phyloP scores from a whole-genome alignment of 2,113 vertebrate species.

The zebrafish (Danio rerio) region DNA sequence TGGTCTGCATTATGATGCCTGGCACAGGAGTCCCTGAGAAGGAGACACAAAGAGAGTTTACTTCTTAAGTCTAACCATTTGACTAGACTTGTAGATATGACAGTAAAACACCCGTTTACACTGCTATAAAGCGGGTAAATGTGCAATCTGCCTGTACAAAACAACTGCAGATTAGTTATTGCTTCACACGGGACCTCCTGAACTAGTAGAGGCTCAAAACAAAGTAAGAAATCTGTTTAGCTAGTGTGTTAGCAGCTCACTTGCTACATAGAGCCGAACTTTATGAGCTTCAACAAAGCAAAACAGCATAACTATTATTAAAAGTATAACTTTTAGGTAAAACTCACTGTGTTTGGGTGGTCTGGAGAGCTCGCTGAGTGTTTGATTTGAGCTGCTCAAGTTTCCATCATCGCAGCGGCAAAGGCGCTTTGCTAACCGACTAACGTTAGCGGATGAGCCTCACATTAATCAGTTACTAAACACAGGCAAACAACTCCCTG shows the following conservation, averaged over 20 bases:
- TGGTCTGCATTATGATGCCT: slow-evolving; percentile 80
- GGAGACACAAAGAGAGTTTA: background rate
- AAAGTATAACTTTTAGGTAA: background rate
- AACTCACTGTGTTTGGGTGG: slow-evolving; percentile 43
- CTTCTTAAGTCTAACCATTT: background rate
- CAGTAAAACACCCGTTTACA: background rate
- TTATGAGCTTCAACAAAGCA: background rate
- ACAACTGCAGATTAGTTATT: background rate
- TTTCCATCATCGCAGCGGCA: slow-evolving; percentile 42
- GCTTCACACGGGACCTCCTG: background rate
- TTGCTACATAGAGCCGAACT: no score
- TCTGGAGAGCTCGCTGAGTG: slow-evolving; percentile 20
- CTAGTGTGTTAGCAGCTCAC: slow-evolving; percentile 35
- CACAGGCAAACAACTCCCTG: slow-evolving; percentile 6
- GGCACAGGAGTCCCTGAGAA: slow-evolving; percentile 50
- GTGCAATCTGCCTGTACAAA: background rate
- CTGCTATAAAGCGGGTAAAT: background rate
- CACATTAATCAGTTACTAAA: slow-evolving; percentile 33
- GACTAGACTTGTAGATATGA: background rate
- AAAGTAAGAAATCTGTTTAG: slow-evolving; percentile 20
- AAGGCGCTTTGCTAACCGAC: slow-evolving; percentile 37
- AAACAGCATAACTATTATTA: background rate
- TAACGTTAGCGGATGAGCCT: slow-evolving; percentile 37
- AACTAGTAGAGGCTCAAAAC: background rate
- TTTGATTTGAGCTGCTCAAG: slow-evolving; percentile 44